Evolutionary conservation across 2,113 vertebrate species (phyloP).

Genomic region (Centropus bengalensis): DNA sequence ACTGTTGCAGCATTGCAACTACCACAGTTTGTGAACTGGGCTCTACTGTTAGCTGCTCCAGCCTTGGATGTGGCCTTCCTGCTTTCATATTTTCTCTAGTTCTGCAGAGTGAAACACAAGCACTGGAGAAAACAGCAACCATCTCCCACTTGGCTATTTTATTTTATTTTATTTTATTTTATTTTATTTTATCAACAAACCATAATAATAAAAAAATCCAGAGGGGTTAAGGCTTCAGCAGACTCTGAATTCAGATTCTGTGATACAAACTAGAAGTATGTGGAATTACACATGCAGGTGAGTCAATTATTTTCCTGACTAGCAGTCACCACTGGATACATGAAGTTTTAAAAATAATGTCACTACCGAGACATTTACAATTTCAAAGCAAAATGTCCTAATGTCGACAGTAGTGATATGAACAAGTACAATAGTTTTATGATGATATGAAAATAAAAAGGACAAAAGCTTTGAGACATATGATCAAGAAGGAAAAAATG

Average conservation of each 20-base stretch:
- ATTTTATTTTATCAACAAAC: not conserved
- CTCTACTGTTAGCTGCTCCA: not conserved
- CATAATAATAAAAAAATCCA: not conserved
- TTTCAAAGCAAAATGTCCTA: not conserved
- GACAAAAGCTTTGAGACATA: not conserved
- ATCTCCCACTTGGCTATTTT: not conserved
- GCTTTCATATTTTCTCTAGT: not conserved
- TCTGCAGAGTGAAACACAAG: accelerated
- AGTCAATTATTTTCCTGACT: not conserved
- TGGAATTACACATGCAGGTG: not conserved
- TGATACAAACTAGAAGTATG: not conserved
- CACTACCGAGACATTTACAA: not conserved
- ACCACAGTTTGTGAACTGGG: not conserved
- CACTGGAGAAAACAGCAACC: not conserved
- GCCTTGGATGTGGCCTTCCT: not conserved
- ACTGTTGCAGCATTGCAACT: not conserved
- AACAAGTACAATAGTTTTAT: not conserved
- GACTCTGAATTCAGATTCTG: not conserved
- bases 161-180: no score
- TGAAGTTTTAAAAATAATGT: not conserved
- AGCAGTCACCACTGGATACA: not conserved
- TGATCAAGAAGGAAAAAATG: not conserved
- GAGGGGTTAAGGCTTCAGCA: not conserved
- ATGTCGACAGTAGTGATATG: not conserved
- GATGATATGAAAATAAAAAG: not conserved